These are phyloP conservation scores for Stegastes partitus DNA, from an alignment of 2,113 vertebrate genomes.

Conservation along the genomic window DNA sequence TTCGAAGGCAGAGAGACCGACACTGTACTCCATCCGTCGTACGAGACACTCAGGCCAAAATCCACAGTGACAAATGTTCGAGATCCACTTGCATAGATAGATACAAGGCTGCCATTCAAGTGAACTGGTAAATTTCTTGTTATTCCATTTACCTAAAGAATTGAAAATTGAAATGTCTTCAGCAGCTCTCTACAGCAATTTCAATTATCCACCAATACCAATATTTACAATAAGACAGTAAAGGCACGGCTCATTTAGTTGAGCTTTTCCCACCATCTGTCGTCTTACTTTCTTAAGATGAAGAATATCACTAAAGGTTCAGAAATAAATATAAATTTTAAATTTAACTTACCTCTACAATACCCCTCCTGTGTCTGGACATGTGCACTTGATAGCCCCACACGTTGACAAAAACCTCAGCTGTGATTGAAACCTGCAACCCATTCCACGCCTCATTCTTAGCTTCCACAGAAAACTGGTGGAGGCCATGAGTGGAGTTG, in stretches of 20 bases:
- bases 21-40: constrained; percentile 61
- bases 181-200: too few species aligned
- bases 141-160: constrained; percentile 68
- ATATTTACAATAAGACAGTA: too few species aligned
- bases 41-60: constrained; percentile 74
- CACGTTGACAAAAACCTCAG: constrained; percentile 70
- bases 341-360: constrained; percentile 59
- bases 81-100: constrained; percentile 58
- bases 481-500: constrained; percentile 3
- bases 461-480: constrained; percentile 75
- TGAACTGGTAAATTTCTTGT: constrained; percentile 61
- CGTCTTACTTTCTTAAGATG: too few species aligned
- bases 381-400: constrained; percentile 65
- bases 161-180: neutral
- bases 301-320: too few species aligned
- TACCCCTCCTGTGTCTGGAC: constrained; percentile 18
- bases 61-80: constrained; percentile 46
- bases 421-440: constrained; percentile 51
- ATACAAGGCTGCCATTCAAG: constrained; percentile 49
- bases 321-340: neutral
- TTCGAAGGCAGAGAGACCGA: constrained; percentile 60
- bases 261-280: too few species aligned
- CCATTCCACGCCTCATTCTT: constrained; percentile 64
- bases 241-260: neutral
- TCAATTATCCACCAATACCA: too few species aligned